These are phyloP conservation scores for Endotricha flammealis DNA, from an alignment of 2,888 invertebrate species.

Conservation along the genomic window DNA sequence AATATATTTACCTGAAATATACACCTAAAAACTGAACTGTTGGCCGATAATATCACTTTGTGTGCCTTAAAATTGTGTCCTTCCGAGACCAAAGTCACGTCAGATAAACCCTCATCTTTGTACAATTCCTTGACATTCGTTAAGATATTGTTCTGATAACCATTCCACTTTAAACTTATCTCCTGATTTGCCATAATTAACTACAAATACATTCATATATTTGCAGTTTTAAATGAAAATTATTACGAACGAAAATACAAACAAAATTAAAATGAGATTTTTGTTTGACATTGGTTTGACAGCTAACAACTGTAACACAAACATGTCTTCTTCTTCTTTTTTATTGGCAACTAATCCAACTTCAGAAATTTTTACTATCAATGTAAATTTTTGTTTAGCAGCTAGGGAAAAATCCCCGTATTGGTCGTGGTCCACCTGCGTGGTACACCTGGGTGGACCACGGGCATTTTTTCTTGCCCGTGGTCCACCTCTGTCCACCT, in stretches of 20 bases:
- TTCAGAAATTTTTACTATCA: no score
- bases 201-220: conserved; percentile 26
- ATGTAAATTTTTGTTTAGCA: no score
- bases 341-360: no score
- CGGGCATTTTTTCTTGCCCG: no score
- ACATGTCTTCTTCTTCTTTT: no score
- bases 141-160: conserved; percentile 81
- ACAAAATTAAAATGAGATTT: conserved; percentile 26
- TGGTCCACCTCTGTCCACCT: no score
- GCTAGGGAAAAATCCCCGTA: no score
- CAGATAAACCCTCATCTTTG: conserved; percentile 81
- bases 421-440: no score
- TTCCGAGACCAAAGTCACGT: conserved; percentile 82
- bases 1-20: conserved; percentile 76
- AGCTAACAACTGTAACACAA: conserved; percentile 4
- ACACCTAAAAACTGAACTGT: conserved; percentile 81
- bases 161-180: conserved; percentile 84
- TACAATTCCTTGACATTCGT: conserved; percentile 80
- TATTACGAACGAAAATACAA: conserved; percentile 25
- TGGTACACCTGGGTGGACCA: no score
- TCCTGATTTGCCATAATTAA: conserved; percentile 72
- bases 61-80: conserved; percentile 82
- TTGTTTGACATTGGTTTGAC: conserved; percentile 11
- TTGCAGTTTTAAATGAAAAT: conserved; percentile 23
- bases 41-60: conserved; percentile 83